Base-by-base conservation (phyloP, 1,140 invertebrate genomes). In the Heliconius congener region DNA sequence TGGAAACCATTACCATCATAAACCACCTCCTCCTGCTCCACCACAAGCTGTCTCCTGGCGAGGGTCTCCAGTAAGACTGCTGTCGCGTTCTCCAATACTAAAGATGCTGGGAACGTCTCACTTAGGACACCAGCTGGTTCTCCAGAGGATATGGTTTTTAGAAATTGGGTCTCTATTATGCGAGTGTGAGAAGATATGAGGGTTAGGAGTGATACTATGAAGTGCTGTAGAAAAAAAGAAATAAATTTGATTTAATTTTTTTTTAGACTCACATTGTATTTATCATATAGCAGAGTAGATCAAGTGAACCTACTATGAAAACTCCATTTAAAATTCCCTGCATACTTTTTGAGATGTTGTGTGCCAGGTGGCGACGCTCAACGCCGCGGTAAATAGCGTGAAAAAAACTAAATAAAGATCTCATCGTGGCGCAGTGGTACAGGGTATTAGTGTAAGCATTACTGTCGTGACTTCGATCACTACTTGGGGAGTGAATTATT, bases 91-190 rank as follows among this genome's bases (percentile, higher is more conserved):
- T 90, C 88, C 60, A 94, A 82, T 8, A 84, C 70, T 50, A 91
- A 74, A 0, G 93, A 73, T 0, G 90, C 88, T 0, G 90, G 90
- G 80, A 90, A 93, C 2, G 79, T 82, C 18, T 79, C 77, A 46
- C 87, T 89, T 2, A 92, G 86, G 18, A 91, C 92, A 0, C 92
- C 90, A 0, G 80, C 74, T 11, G 60, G 42, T 23, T 78, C 73
- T 0, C 90, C 86, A 0, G 82, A 70, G 0, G 79, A 73, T 6
- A 85, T 83, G 3, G 85, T 79, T 0, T 84, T 78, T 0, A 86
- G 79, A 80, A 91, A 89, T 3, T 71, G 30, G 0, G 83, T 74
- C 74, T 93, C 91, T 13, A 93, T 87, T 3, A 81, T 84, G 0
- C 90, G 90, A 5, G 81, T 84, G 78, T 90, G 87, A 0, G 82